Percentiles rank a stretch among this genome's conserved stretches.
These are phyloP conservation scores for Gila orcuttii DNA, from an alignment of 2,113 vertebrate species.

Conservation along the genomic window DNA sequence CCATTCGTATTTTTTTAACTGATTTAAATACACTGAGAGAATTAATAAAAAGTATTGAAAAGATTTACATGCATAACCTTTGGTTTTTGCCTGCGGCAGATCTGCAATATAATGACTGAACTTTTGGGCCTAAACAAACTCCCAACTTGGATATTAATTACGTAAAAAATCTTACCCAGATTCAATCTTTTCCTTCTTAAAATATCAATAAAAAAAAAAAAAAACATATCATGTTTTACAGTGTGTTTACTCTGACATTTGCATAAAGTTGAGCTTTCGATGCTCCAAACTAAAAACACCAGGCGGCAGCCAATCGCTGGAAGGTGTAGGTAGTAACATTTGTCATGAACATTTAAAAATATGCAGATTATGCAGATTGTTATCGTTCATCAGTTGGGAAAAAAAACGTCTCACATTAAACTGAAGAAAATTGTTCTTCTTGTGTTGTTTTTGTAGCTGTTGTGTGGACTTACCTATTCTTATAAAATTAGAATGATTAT, in stretches of 20 bases:
- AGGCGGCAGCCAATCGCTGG: not conserved
- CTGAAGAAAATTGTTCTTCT: not conserved
- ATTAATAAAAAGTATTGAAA: not conserved
- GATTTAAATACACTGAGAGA: constrained; percentile 22
- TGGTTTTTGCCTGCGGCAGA: constrained; percentile 19
- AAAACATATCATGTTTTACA: not conserved
- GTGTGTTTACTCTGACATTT: not conserved
- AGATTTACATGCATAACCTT: not conserved
- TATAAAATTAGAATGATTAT: not conserved
- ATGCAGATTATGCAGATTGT: not conserved
- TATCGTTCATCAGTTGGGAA: not conserved
- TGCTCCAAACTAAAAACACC: not conserved
- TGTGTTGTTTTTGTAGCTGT: not conserved
- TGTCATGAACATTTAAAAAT: no score
- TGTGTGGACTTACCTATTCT: not conserved
- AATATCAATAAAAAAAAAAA: not conserved
- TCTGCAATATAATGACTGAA: not conserved
- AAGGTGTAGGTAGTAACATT: not conserved
- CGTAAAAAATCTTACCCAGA: not conserved
- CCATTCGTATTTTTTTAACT: not conserved
- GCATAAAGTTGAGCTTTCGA: no score
- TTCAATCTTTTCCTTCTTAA: not conserved
- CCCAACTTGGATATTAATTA: not conserved
- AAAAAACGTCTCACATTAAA: not conserved
- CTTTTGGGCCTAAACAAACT: not conserved